phyloP scores from a whole-genome alignment of 2,113 vertebrate genomes.

The Numida meleagris region DNA sequence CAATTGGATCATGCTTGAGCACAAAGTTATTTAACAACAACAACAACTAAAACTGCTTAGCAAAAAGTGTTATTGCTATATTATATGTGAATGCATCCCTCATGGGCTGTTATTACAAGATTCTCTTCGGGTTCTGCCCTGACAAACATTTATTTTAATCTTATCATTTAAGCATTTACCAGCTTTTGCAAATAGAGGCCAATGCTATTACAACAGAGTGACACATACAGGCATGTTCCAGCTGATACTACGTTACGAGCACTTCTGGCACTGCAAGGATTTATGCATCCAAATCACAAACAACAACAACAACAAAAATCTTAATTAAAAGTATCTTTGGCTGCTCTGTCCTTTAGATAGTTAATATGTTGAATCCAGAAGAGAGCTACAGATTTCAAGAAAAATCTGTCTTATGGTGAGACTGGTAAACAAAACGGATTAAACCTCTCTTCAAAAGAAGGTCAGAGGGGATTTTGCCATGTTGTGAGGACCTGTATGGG shows the following conservation, averaged over 20 bases:
- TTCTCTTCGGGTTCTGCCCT: background rate
- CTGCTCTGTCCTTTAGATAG: background rate
- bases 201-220: background rate
- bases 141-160: background rate
- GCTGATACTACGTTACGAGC: background rate
- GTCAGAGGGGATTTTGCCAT: background rate
- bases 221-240: background rate
- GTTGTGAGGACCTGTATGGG: accelerated
- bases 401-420: background rate
- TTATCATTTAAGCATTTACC: background rate
- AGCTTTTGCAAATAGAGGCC: background rate
- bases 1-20: background rate
- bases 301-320: background rate
- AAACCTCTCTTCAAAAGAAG: background rate
- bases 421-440: background rate
- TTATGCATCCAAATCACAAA: background rate
- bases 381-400: background rate
- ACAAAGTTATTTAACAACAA: background rate
- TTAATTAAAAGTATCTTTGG: background rate
- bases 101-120: background rate
- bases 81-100: background rate
- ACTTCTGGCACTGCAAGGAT: background rate
- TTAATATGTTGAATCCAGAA: background rate
- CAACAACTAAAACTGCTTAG: background rate
- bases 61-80: background rate